Evolutionary conservation across 1,140 invertebrate species (phyloP), one percentile per base, ranked within the genome.

Genomic region (Megalopta genalis): DNA sequence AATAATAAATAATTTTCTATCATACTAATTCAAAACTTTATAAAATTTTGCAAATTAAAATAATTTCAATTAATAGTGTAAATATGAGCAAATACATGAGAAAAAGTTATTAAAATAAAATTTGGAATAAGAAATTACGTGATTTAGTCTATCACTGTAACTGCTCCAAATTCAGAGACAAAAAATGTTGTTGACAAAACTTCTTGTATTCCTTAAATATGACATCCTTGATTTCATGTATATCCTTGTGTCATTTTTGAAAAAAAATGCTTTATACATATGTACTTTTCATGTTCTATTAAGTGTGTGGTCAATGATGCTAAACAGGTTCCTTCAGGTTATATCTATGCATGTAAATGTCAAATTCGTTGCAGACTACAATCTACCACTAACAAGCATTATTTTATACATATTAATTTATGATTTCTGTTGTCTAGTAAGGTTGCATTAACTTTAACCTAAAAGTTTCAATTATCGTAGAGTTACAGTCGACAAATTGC

Each of bases 321-420:
- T 64, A 71, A 77, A 63, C 46, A 71, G 25, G 49, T 59, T 54
- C 37, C 68, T 18, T 65, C 76, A 78, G 76, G 68, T 78, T 78
- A 78, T 71, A 78, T 72, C 57, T 70, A 23, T 42, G 64, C 37
- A 54, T 10, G 60, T 72, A 78, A 72, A 78, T 78, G 76, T 78
- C 76, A 77, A 77, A 77, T 77, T 77, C 63, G 59, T 69, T 77
- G 59, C 32, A 46, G 60, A 5, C 68, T 71, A 77, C 32, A n/a
- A 77, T 62, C 67, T 64, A 77, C 49, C 63, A 72, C 54, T 59
- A 72, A 72, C 60, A 78, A 65, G 57, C 76, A 57, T 64, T 49
- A 64, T 72, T 65, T 54, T 71, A 54, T 72, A 54, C 64, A 78
- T 63, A 46, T 65, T 78, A 72, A 72, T 72, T 46, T 52, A 37